phyloP scores from a whole-genome alignment of 2,888 invertebrate genomes.

The Pseudococcus longispinus region DNA sequence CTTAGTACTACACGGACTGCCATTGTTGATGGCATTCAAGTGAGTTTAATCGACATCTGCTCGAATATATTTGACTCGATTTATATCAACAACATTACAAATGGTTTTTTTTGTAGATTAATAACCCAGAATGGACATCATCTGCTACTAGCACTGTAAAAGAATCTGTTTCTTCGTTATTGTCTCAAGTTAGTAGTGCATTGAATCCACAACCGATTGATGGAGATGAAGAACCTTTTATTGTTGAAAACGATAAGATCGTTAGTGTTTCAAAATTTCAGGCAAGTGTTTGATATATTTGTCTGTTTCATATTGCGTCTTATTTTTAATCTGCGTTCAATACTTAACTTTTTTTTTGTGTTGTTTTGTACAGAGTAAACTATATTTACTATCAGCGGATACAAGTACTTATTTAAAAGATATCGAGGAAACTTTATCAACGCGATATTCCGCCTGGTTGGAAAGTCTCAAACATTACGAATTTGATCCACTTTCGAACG shows the following conservation, averaged over 20 bases:
- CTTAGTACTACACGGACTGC: constrained; percentile 72
- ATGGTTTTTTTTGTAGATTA: constrained; percentile 66
- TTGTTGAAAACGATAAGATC: constrained; percentile 71
- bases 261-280: constrained; percentile 71
- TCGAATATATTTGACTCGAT: neutral
- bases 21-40: constrained; percentile 75
- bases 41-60: constrained; percentile 61
- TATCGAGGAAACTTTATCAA: constrained; percentile 67
- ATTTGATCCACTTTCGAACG: constrained; percentile 65
- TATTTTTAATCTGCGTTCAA: neutral
- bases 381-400: constrained; percentile 75
- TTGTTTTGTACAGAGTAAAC: constrained; percentile 69
- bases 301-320: neutral
- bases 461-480: constrained; percentile 65
- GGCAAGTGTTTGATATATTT: constrained; percentile 61
- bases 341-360: neutral
- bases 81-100: neutral
- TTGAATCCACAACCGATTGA: constrained; percentile 74
- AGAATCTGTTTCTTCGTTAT: constrained; percentile 74
- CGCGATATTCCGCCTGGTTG: constrained; percentile 70
- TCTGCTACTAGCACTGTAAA: constrained; percentile 77
- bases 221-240: constrained; percentile 75
- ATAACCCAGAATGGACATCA: constrained; percentile 71
- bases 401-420: constrained; percentile 77
- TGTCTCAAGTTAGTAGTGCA: constrained; percentile 75